Percentiles rank a stretch among this genome's conserved stretches.
phyloP scores from a whole-genome alignment of 2,797 vertebrate genomes.

The Coluber constrictor region DNA sequence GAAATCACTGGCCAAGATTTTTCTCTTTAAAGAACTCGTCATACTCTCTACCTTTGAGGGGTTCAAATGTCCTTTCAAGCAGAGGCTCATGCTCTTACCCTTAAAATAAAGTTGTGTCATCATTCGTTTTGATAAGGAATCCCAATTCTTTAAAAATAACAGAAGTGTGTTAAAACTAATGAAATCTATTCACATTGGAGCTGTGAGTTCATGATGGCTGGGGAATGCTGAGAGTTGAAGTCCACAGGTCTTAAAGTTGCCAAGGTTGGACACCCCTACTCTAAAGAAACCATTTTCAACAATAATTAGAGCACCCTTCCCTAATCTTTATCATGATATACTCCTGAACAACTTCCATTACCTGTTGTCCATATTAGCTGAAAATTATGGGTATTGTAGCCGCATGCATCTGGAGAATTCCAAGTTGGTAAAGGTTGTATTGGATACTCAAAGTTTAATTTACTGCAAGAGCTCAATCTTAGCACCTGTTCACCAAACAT shows the following conservation, averaged over 20 bases:
- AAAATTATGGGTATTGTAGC: background rate
- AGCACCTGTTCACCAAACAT: background rate
- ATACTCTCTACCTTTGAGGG: background rate
- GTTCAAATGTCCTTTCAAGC: background rate
- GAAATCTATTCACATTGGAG: background rate
- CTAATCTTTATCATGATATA: background rate
- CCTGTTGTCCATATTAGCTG: background rate
- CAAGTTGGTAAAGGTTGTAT: background rate
- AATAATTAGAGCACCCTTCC: background rate
- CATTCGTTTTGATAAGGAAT: background rate
- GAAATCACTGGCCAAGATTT: background rate
- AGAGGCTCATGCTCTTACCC: background rate
- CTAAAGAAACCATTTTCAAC: background rate
- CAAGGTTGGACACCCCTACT: background rate
- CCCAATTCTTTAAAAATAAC: background rate
- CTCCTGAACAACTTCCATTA: background rate
- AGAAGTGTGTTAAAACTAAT: background rate
- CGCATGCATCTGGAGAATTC: background rate
- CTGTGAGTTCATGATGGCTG: background rate
- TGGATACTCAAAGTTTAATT: background rate
- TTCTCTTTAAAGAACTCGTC: background rate
- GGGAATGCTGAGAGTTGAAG: background rate
- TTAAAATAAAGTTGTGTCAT: background rate
- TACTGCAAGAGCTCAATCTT: background rate
- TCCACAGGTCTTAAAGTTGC: background rate